Evolutionary conservation across 2,888 invertebrate genomes (phyloP).

Genomic region (Aphelenchoides bicaudatus): DNA sequence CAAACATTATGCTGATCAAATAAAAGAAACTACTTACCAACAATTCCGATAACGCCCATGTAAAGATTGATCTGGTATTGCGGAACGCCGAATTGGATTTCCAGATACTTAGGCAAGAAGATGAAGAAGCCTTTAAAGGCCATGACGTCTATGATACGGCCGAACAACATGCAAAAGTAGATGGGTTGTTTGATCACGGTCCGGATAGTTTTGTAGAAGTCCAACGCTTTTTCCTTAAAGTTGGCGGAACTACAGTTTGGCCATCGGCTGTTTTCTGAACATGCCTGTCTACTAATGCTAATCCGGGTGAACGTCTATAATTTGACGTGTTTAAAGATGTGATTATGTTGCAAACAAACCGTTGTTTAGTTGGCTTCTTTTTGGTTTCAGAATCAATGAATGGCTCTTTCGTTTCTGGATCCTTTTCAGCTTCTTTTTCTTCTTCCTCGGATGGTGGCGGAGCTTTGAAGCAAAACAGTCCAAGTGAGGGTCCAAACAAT

Average conservation of each 20-base stretch:
- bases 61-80: conserved; percentile 54
- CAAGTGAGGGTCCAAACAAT: conserved; percentile 57
- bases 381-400: conserved; percentile 15
- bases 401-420: conserved; percentile 15
- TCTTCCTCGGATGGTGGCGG: conserved; percentile 12
- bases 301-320: conserved; percentile 25
- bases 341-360: not conserved
- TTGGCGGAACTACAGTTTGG: conserved; percentile 44
- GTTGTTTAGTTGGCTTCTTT: conserved; percentile 21
- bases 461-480: conserved; percentile 61
- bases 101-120: conserved; percentile 59
- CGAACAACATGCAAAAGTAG: conserved; percentile 52
- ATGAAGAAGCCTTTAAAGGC: conserved; percentile 60
- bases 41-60: conserved; percentile 42
- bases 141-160: conserved; percentile 59
- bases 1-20: conserved; percentile 27
- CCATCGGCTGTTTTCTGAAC: conserved; percentile 43
- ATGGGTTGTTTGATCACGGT: conserved; percentile 44
- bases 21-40: not conserved
- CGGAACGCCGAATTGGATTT: conserved; percentile 59
- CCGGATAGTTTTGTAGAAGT: conserved; percentile 41
- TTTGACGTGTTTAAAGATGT: not conserved
- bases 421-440: conserved; percentile 19
- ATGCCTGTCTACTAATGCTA: conserved; percentile 54
- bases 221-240: conserved; percentile 33